Evolutionary conservation across 2,113 vertebrate genomes (phyloP).

Genomic region (Cacatua alba): DNA sequence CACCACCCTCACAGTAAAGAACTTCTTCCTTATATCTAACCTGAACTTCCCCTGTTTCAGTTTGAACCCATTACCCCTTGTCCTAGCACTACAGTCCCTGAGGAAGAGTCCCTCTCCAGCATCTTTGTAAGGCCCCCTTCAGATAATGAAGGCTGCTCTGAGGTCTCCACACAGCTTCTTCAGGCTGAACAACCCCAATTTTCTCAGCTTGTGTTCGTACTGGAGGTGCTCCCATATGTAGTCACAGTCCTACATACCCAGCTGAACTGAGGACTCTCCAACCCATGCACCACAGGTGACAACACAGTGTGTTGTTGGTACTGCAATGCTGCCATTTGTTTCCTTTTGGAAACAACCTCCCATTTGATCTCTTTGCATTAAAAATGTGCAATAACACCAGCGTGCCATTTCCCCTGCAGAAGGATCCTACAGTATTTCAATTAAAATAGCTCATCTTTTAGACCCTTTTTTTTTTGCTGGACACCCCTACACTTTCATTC

Average conservation of each 20-base stretch:
- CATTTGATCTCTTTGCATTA: background rate
- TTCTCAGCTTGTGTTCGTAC: background rate
- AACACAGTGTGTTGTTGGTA: background rate
- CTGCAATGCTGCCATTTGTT: background rate
- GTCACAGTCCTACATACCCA: rapidly evolving
- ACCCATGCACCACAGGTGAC: rapidly evolving
- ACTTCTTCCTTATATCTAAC: no score
- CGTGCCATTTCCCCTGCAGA: background rate
- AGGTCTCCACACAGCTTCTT: background rate
- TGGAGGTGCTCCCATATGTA: background rate
- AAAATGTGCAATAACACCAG: background rate
- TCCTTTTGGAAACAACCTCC: background rate
- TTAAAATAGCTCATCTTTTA: conserved; percentile 38
- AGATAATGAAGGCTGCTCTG: background rate
- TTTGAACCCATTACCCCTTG: no score
- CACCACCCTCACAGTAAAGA: no score
- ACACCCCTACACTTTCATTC: conserved; percentile 43
- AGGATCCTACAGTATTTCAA: conserved; percentile 30
- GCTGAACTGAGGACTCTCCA: background rate
- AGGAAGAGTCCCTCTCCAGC: no score
- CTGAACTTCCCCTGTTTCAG: no score
- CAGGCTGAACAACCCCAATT: background rate
- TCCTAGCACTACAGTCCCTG: no score
- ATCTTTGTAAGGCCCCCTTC: background rate
- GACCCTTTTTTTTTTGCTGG: background rate